Percentiles rank a stretch among this genome's conserved stretches.
These are phyloP conservation scores for Trichonephila inaurata DNA, from an alignment of 1,140 invertebrate genomes.

Conservation along the genomic window DNA sequence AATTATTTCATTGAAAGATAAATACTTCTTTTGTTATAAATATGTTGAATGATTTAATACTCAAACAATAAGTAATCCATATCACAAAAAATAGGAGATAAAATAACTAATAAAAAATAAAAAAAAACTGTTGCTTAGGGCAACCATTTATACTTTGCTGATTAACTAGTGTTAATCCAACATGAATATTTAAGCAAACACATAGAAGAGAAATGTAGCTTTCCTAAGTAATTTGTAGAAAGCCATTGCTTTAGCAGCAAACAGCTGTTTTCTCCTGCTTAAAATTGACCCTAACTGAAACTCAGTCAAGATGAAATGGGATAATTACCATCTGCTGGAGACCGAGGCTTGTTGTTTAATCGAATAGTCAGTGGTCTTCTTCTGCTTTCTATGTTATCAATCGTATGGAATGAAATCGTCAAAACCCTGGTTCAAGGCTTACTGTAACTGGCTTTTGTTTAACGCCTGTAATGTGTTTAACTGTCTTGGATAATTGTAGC, in stretches of 20 bases:
- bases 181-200: constrained; percentile 33
- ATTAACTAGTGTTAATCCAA: constrained; percentile 2
- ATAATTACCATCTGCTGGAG: constrained; percentile 22
- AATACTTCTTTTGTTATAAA: too few relatives aligned
- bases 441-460: constrained; percentile 42
- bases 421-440: background rate
- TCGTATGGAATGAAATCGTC: constrained; percentile 60
- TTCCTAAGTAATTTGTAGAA: constrained; percentile 1
- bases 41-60: too few relatives aligned
- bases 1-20: too few relatives aligned
- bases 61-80: too few relatives aligned
- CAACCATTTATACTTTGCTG: background rate
- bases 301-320: constrained; percentile 47
- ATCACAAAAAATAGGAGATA: too few relatives aligned
- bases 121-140: background rate
- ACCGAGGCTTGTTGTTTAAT: constrained; percentile 56
- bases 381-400: constrained; percentile 36
- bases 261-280: constrained; percentile 24
- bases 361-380: constrained; percentile 47
- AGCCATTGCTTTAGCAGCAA: constrained; percentile 21
- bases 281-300: constrained; percentile 58
- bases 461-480: background rate
- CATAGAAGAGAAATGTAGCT: background rate
- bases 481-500: constrained; percentile 19
- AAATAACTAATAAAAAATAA: too few relatives aligned